Evolutionary conservation across 1,140 invertebrate genomes (phyloP).

Genomic region (Zeugodacus cucurbitae): DNA sequence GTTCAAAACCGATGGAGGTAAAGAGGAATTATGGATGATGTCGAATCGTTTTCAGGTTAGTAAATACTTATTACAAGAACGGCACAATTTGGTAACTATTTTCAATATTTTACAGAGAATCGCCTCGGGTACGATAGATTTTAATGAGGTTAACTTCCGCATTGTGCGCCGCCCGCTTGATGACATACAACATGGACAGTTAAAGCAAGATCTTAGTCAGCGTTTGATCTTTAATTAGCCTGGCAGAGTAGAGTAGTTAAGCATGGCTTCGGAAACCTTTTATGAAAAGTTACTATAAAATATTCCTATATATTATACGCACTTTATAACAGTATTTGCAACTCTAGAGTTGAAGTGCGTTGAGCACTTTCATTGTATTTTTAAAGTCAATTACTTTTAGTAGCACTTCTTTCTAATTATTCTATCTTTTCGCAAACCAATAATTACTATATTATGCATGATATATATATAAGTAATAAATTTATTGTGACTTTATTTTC

Average conservation of each 20-base stretch:
- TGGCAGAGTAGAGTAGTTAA: neutral
- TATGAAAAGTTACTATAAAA: neutral
- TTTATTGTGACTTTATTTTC: too few species aligned
- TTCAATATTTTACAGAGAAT: too few species aligned
- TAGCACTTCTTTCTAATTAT: too few species aligned
- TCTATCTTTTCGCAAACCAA: too few species aligned
- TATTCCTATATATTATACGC: too few species aligned
- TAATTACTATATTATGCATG: too few species aligned
- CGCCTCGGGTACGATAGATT: constrained; percentile 70
- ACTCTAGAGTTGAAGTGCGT: too few species aligned
- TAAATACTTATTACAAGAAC: neutral
- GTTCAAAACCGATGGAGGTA: constrained; percentile 68
- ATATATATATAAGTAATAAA: too few species aligned
- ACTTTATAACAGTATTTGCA: too few species aligned
- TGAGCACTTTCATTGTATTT: too few species aligned
- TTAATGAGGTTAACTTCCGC: constrained; percentile 75
- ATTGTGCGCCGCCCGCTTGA: constrained; percentile 66
- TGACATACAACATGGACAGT: constrained; percentile 50
- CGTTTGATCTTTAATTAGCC: constrained; percentile 18
- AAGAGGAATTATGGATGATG: constrained; percentile 76
- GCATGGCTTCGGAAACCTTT: too few species aligned
- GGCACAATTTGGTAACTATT: neutral
- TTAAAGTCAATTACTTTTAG: too few species aligned
- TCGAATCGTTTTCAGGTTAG: constrained; percentile 73
- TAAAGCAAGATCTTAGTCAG: constrained; percentile 11